phyloP scores from a whole-genome alignment of 2,113 vertebrate genomes.

The Petrocephalus zakoni region DNA sequence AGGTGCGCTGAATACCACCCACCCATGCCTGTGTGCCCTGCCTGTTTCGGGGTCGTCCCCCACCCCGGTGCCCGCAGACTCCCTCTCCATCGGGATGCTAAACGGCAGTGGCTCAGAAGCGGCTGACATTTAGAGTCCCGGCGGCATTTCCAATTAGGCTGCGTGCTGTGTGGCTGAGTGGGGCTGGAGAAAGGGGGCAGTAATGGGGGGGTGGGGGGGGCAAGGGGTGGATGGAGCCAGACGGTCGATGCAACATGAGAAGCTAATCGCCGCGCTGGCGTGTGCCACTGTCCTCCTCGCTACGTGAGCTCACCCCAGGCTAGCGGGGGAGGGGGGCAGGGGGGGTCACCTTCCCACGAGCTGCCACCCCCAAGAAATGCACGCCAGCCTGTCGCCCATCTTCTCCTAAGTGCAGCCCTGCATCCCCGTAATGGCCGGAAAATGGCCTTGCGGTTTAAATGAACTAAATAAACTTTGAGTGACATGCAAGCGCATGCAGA shows the following conservation, averaged over 20 bases:
- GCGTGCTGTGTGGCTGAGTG: constrained; percentile 13
- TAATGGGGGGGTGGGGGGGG: not conserved
- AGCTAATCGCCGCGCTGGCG: constrained; percentile 13
- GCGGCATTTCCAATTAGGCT: constrained; percentile 36
- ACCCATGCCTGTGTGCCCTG: not conserved
- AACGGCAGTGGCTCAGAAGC: constrained; percentile 37
- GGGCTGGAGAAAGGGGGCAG: not conserved
- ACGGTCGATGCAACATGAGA: constrained; percentile 12
- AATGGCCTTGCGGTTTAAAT: not conserved
- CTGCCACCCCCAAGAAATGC: not conserved
- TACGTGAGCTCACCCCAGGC: not conserved
- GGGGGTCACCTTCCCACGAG: not conserved
- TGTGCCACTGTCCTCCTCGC: not conserved
- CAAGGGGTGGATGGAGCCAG: not conserved
- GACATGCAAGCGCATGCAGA: not conserved
- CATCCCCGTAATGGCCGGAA: not conserved
- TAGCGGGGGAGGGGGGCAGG: not conserved
- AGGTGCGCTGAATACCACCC: not conserved
- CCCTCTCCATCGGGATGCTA: constrained; percentile 38
- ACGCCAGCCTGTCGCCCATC: not conserved
- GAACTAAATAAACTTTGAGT: not conserved
- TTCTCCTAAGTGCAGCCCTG: too few species aligned
- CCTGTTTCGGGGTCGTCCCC: not conserved
- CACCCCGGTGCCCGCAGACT: not conserved
- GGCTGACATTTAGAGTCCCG: constrained; percentile 38